Conservation (phyloP, 2,113 vertebrate species). For the Butorides virescens region DNA sequence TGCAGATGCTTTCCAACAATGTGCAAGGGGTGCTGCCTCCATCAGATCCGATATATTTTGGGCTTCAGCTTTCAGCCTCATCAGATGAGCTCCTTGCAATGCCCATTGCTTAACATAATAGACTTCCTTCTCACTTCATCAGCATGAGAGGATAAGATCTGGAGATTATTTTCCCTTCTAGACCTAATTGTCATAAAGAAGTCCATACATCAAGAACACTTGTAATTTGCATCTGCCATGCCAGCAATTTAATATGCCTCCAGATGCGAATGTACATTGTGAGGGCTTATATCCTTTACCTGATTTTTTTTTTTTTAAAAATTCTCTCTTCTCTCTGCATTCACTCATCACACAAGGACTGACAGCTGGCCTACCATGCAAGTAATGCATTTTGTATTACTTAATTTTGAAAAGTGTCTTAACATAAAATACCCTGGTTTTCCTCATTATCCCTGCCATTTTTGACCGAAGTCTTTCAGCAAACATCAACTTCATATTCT, state of each 20-base stretch:
- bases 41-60: neutral
- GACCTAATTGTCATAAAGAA: neutral
- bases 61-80: neutral
- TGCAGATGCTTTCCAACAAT: neutral
- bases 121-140: neutral
- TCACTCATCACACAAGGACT: neutral
- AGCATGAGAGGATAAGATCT: neutral
- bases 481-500: neutral
- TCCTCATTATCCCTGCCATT: neutral
- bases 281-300: neutral
- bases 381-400: neutral
- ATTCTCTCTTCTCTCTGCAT: neutral
- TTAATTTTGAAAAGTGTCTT: neutral
- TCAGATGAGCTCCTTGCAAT: neutral
- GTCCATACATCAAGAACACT: neutral
- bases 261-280: neutral
- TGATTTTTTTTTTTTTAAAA: neutral
- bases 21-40: neutral
- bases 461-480: neutral
- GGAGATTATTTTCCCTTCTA: constrained; percentile 20
- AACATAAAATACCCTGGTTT: neutral
- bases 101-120: neutral
- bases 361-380: neutral
- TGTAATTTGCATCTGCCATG: neutral
- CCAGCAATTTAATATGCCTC: neutral